A percentile compares a stretch with the other conserved stretches of the same genome.
phyloP scores from a whole-genome alignment of 2,888 invertebrate species.

The Oxycera nigricornis region DNA sequence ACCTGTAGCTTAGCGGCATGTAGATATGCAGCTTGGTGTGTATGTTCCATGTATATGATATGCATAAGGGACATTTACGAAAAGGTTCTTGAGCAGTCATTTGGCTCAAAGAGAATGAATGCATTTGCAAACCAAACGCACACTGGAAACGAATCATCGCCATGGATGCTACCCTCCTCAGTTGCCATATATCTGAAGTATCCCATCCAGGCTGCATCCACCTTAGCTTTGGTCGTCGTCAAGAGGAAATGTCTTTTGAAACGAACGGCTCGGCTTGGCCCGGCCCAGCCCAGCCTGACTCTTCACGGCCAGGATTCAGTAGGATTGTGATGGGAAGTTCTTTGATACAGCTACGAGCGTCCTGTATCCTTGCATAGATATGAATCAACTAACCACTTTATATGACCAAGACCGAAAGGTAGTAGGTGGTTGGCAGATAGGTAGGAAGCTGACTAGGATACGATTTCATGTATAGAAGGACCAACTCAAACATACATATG shows the following conservation, averaged over 20 bases:
- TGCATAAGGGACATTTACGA: constrained; percentile 30
- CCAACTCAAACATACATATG: constrained; percentile 37
- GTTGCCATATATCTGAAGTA: constrained; percentile 1
- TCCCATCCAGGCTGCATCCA: constrained; percentile 11
- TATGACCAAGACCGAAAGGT: constrained; percentile 49
- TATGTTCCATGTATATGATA: constrained; percentile 24
- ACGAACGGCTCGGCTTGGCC: too few relatives aligned
- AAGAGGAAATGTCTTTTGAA: constrained; percentile 29
- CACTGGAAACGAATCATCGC: constrained; percentile 24
- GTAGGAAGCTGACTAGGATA: constrained; percentile 10
- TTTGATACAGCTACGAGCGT: constrained; percentile 7
- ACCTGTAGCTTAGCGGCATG: not conserved
- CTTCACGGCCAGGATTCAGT: constrained; percentile 23
- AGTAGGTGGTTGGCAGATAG: constrained; percentile 14
- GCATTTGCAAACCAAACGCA: constrained; percentile 34
- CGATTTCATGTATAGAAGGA: constrained; percentile 21
- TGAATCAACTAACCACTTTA: constrained; percentile 52
- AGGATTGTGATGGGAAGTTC: not conserved
- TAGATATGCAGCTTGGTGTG: not conserved
- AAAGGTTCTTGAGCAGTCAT: constrained; percentile 45
- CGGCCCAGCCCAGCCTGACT: too few relatives aligned
- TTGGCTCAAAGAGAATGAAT: constrained; percentile 45
- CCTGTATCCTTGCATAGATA: constrained; percentile 32
- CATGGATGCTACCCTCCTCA: not conserved
- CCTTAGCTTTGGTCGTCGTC: not conserved